Evolutionary conservation across 2,797 vertebrate species (phyloP), one percentile per base, ranked within the genome.

Genomic region (Rhinophrynus dorsalis): DNA sequence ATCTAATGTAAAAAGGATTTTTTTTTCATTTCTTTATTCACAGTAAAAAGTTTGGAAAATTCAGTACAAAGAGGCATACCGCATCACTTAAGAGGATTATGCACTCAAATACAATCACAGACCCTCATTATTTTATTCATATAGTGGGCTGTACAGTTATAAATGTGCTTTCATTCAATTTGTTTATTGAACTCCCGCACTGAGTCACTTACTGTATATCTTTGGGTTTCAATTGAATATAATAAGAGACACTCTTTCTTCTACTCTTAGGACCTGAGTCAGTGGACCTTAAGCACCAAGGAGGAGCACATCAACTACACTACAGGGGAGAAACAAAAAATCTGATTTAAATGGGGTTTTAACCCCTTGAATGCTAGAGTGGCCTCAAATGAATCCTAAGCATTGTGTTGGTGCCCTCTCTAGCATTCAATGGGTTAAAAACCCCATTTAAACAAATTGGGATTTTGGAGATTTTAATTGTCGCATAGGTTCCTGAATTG

Each of bases 1-100:
- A 72, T 58, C 61, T 57, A 64, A n/a, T 38, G 48, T 55, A 50
- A 38, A 63, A 50, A 26, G 12, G 6, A 6, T 20, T 32, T 37
- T 26, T 18, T 29, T 33, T 52, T 23, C 38, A 62, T 65, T 58
- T 68, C 18, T 13, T 32, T 50, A 72, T 29, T 35, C 9, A n/a
- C 13, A 50, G 32, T 11, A 42, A 57, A 62, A 60, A 58, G 45
- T 73, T 60, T 45, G 33, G 37, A 54, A 59, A 65, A 67, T 30
- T 40, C 26, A 60, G 29, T 33, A 59, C 47, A 66, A 67, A 59
- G 45, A 24, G 13, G 26, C 37, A 15, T 13, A 33, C 24, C 47
- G 47, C 45, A 27, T 50, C 47, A 54, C 42, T 51, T 73, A 38
- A 59, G 70, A 54, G 70, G 62, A 73, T 73, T 66, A 67, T 67